A percentile compares a stretch with the other conserved stretches of the same genome.
Conservation (phyloP, 2,113 vertebrate species). For the Python bivittatus region DNA sequence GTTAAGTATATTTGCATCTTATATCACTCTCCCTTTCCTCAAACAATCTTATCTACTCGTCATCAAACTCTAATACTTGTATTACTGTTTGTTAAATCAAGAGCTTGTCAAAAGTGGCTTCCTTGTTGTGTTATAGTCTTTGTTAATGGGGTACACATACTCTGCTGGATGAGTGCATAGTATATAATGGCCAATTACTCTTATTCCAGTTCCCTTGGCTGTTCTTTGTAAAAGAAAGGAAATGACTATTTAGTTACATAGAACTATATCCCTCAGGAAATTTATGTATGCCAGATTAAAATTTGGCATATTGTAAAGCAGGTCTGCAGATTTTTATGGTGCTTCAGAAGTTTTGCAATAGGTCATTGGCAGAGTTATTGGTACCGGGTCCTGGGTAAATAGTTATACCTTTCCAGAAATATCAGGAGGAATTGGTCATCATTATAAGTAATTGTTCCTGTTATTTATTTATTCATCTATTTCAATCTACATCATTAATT, state of each 20-base stretch:
- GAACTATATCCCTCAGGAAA: neutral
- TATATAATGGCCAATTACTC: neutral
- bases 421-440: neutral
- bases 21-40: neutral
- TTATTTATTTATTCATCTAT: neutral
- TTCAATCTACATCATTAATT: neutral
- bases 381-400: neutral
- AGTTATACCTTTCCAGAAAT: neutral
- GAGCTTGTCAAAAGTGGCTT: neutral
- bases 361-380: neutral
- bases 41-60: neutral
- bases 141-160: neutral
- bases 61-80: neutral
- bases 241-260: conserved; percentile 21
- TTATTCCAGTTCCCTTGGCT: conserved; percentile 8
- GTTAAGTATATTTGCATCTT: neutral
- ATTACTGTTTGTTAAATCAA: neutral
- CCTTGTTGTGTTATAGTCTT: neutral
- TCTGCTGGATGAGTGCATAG: neutral
- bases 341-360: neutral
- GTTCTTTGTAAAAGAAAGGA: conserved; percentile 20
- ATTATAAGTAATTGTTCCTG: no score
- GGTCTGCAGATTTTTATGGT: neutral
- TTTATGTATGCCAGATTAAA: neutral
- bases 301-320: neutral